Base-by-base conservation (phyloP, 2,888 invertebrate species). In the Acrocera orbiculus region DNA sequence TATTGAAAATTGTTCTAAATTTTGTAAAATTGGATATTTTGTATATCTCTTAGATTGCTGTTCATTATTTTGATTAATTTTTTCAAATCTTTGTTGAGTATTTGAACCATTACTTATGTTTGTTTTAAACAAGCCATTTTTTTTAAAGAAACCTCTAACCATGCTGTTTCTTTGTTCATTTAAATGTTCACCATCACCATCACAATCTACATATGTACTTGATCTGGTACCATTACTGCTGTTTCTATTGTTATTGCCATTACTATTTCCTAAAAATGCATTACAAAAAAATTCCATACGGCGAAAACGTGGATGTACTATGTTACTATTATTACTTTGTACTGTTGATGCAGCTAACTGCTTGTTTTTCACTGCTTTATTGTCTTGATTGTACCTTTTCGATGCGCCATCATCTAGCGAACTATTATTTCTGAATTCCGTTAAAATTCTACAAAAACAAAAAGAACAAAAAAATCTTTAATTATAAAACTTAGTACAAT, bases 341-440 rank as follows among this genome's bases (percentile, higher is more conserved):
- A 38, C 33, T 37, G 39, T 30, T 38, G 32, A 27, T 32, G 36
- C 15, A 33, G 34, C 32, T 35, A 31, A 30, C n/a, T 35, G 28
- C 32, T 40, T 34, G n/a, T 31, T 27, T 11, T 22, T 10, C 15
- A 15, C n/a, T 24, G 15, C 15, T 17, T 23, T 43, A 34, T 47
- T 47, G 15, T 35, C 40, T 30, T 46, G 43, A 39, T 47, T 48
- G 29, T 46, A 42, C 36, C 41, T 41, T 39, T 45, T 43, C 28
- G 48, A 46, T 15, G 50, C 47, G 5, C 47, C n/a, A n/a, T n/a
- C 50, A 40, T 52, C 55, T 8, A 56, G 56, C 5, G 55, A 56
- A 41, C 54, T 57, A 46, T 50, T 56, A 23, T 50, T 49, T 23
- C 51, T 50, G 16, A 46, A 50, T 25, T 49, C 55, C n/a, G 57